Conservation (phyloP, 2,113 vertebrate genomes). For the Eupsittula cactorum region DNA sequence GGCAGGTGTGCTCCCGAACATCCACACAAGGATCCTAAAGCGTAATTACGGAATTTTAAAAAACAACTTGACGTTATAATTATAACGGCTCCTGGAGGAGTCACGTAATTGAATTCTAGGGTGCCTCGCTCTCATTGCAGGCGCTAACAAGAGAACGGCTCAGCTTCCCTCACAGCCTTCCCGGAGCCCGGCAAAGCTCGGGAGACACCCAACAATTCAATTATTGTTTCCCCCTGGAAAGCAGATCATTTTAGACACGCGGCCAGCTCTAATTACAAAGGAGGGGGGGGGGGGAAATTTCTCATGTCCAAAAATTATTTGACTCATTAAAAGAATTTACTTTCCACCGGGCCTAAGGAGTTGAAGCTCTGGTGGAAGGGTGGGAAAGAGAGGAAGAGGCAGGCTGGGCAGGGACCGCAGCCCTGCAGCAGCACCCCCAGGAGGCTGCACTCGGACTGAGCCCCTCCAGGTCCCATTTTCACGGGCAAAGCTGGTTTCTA, state of each 20-base stretch:
- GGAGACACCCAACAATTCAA: constrained; percentile 70
- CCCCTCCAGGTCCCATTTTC: neutral
- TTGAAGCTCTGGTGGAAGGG: neutral
- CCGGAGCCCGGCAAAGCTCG: constrained; percentile 54
- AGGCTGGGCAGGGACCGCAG: neutral
- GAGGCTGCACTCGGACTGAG: fast-evolving
- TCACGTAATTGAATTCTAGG: constrained; percentile 60
- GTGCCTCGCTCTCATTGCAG: constrained; percentile 55
- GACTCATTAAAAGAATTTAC: constrained; percentile 41
- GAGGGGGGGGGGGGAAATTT: constrained; percentile 26
- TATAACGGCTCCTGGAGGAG: constrained; percentile 59
- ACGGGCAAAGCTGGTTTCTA: neutral
- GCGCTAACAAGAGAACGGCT: constrained; percentile 55
- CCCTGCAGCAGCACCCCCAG: fast-evolving
- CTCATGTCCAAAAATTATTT: constrained; percentile 58
- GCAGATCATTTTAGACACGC: constrained; percentile 59
- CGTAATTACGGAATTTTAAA: constrained; percentile 70
- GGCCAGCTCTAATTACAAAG: constrained; percentile 68
- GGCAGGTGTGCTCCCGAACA: neutral
- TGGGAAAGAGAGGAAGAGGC: neutral
- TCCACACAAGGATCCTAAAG: constrained; percentile 47
- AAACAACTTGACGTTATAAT: constrained; percentile 68
- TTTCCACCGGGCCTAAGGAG: neutral
- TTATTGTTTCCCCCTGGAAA: constrained; percentile 67
- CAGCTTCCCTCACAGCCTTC: constrained; percentile 61